Conservation (phyloP, 2,797 vertebrate genomes). For the Premnoplex brunnescens region DNA sequence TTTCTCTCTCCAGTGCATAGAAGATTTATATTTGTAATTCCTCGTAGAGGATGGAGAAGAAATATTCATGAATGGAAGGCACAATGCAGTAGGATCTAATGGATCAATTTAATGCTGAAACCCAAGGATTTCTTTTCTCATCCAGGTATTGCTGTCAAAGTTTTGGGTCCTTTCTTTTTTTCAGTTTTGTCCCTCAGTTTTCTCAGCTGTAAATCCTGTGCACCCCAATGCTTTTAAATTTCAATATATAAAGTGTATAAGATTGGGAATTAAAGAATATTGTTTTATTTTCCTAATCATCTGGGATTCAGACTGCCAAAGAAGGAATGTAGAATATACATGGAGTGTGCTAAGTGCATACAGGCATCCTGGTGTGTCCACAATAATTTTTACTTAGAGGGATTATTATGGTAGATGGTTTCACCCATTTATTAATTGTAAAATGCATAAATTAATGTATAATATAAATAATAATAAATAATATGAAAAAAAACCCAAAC, state of each 20-base stretch:
- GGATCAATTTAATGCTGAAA: neutral
- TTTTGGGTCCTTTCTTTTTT: neutral
- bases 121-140: neutral
- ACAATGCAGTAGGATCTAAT: neutral
- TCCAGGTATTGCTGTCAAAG: neutral
- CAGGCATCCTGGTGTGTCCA: neutral
- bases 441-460: neutral
- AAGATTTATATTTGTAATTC: constrained; percentile 40
- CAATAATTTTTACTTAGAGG: neutral
- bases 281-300: neutral
- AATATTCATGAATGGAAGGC: constrained; percentile 32
- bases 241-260: neutral
- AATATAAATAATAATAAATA: neutral
- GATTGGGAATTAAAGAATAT: neutral
- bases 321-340: neutral
- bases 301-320: neutral
- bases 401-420: neutral
- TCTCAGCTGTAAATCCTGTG: neutral
- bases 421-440: neutral
- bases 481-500: neutral
- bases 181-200: neutral
- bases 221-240: neutral
- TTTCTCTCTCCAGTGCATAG: neutral
- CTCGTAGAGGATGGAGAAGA: neutral
- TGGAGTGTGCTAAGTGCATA: neutral